phyloP scores from a whole-genome alignment of 1,140 invertebrate genomes.

The Cylas formicarius region DNA sequence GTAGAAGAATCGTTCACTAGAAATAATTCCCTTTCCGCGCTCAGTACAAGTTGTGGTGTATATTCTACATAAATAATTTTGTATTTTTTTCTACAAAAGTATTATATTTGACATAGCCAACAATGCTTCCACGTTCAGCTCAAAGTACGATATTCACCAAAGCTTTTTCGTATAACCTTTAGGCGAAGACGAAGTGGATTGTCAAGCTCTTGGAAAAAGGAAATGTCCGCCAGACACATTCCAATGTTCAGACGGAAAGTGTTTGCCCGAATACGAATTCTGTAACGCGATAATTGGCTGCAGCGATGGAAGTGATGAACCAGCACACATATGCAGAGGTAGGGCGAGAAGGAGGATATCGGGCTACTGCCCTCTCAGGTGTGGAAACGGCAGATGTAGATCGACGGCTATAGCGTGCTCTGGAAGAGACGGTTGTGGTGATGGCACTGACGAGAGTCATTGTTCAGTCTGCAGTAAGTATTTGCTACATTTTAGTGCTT shows the following conservation, averaged over 20 bases:
- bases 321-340: conserved; percentile 58
- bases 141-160: too few species aligned
- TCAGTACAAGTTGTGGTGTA: too few species aligned
- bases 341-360: conserved; percentile 33
- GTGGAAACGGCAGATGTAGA: conserved; percentile 77
- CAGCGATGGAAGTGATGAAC: conserved; percentile 76
- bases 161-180: too few species aligned
- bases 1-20: too few species aligned
- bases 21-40: too few species aligned
- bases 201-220: conserved; percentile 43
- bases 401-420: conserved; percentile 81
- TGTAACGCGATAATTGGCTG: conserved; percentile 76
- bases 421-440: conserved; percentile 81
- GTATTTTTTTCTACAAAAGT: too few species aligned
- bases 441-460: conserved; percentile 76
- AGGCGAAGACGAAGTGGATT: conserved; percentile 74
- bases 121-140: too few species aligned
- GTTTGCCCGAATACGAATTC: conserved; percentile 80
- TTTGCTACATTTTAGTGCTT: conserved; percentile 10
- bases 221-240: conserved; percentile 72
- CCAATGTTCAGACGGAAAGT: conserved; percentile 74
- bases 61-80: too few species aligned
- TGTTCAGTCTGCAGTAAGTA: conserved; percentile 83
- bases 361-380: conserved; percentile 66
- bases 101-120: too few species aligned